A percentile compares a stretch with the other conserved stretches of the same genome.
Conservation (phyloP, 2,797 vertebrate genomes). For the Cetoscarus ocellatus region DNA sequence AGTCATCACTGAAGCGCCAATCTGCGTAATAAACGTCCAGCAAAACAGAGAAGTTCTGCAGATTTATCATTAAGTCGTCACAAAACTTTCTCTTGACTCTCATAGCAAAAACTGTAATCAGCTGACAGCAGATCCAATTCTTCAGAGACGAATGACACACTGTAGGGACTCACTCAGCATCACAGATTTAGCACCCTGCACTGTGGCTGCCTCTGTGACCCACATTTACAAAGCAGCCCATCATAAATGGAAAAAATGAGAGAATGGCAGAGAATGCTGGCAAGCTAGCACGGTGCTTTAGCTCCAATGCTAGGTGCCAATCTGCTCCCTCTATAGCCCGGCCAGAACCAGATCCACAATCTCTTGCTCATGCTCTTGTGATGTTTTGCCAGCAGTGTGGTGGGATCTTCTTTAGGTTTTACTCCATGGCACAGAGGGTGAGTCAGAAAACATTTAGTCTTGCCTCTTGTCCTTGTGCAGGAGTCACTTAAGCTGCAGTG, state of each 20-base stretch:
- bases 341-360: not conserved
- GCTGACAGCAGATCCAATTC: not conserved
- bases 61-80: conserved; percentile 8
- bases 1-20: conserved; percentile 29
- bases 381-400: too few relatives aligned
- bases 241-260: not conserved
- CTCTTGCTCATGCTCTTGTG: not conserved
- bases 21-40: not conserved
- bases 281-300: too few relatives aligned
- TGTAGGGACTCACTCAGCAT: not conserved
- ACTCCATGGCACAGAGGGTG: not conserved
- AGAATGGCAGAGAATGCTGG: not conserved
- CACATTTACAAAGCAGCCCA: not conserved
- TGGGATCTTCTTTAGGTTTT: not conserved
- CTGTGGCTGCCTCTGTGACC: not conserved
- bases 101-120: not conserved
- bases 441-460: not conserved
- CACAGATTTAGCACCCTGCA: not conserved
- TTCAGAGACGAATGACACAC: not conserved
- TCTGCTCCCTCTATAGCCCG: not conserved
- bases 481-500: too few relatives aligned
- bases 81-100: not conserved
- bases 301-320: not conserved
- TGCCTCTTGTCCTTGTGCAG: too few relatives aligned
- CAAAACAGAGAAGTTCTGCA: not conserved